Base-by-base conservation (phyloP, 2,113 vertebrate genomes). In the Ceyx melanurus region DNA sequence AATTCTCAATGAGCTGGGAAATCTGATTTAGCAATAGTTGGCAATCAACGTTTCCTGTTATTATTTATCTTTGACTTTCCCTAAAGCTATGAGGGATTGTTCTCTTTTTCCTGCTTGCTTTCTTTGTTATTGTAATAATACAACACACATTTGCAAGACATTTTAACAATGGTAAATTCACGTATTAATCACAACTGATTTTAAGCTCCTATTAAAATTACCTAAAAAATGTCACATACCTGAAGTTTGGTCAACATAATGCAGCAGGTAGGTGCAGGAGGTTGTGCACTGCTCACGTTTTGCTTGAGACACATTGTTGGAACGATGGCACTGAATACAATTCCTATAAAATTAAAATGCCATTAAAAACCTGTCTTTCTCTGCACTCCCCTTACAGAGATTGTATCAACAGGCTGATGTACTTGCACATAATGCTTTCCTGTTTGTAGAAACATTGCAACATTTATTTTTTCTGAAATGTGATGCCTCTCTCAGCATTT, bases 311-410 rank as follows among this genome's bases (percentile, higher is more conserved):
- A 97, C 90, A 53, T 98, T 98, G 31, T 97, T 97, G 81, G 98
- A 97, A 84, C 98, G 96, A 92, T 98, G 98, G 89, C 99, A 99
- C 67, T 98, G 97, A 90, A 98, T 93, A 96, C 98, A 99, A 72
- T 97, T 98, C 98, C 99, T 99, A 86, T 73, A 88, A 96, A 83
- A 83, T 58, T 89, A 95, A 96, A 87, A 54, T 29, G 31, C 35
- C 86, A 85, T 94, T 89, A 51, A 88, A 88, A 86, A 2, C 20
- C 21, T 43, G 48, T 57, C 26, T 77, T 85, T 29, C 70, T 54
- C 53, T 46, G 29, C 29, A 48, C 48, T 86, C 37, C 13, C 31
- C 62, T 51, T 67, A 56, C 57, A 89, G 54, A 92, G 92, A 90
- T 51, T 40, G 53, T 83, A 90, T 88, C 57, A 91, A 82, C 53